Percentiles rank a stretch among this genome's conserved stretches.
These are phyloP conservation scores for Capricornis sumatraensis DNA, from an alignment of 2,113 vertebrate species.

Conservation along the genomic window DNA sequence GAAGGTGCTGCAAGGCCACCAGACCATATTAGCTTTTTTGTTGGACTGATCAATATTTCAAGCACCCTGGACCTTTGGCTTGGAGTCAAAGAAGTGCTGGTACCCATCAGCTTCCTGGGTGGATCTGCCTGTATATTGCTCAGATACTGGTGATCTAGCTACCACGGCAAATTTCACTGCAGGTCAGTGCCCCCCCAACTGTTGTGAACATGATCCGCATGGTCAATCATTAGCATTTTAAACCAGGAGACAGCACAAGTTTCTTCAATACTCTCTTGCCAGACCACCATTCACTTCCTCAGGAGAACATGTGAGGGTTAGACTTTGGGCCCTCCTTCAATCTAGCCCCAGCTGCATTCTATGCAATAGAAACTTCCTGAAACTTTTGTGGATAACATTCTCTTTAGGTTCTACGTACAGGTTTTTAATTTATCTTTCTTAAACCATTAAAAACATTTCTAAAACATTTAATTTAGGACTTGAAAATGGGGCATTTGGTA, in stretches of 20 bases:
- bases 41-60: neutral
- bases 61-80: neutral
- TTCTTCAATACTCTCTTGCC: neutral
- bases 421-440: neutral
- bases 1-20: neutral
- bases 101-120: neutral
- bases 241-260: neutral
- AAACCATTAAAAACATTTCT: neutral
- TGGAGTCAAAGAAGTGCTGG: neutral
- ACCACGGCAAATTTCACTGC: neutral
- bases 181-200: neutral
- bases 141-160: neutral
- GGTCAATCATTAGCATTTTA: neutral
- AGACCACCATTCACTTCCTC: neutral
- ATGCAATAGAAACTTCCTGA: neutral
- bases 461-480: constrained; percentile 4
- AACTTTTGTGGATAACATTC: neutral
- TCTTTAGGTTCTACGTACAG: neutral
- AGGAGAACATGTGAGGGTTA: neutral
- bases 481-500: neutral
- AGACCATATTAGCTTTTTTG: neutral
- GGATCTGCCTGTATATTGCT: neutral
- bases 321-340: neutral
- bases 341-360: neutral
- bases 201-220: neutral